phyloP scores from a whole-genome alignment of 2,888 invertebrate species.

The Alentia gelatinosa region DNA sequence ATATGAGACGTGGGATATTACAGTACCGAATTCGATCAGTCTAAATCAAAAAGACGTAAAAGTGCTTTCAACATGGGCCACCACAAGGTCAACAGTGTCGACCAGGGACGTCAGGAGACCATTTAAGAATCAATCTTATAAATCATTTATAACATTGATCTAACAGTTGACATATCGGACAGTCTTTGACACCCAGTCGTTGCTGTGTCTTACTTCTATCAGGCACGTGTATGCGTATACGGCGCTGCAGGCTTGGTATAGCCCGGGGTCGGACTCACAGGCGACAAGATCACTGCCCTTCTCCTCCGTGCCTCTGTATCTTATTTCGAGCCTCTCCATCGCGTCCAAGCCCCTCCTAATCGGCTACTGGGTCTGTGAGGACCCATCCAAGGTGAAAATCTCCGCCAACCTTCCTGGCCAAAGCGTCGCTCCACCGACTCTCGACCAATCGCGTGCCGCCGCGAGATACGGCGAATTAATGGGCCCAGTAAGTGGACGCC shows the following conservation, averaged over 20 bases:
- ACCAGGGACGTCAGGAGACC: background rate
- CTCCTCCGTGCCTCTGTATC: background rate
- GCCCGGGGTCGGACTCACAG: too few species aligned
- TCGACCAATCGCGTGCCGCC: background rate
- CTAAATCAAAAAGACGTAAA: background rate
- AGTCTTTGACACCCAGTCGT: background rate
- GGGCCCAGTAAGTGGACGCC: background rate
- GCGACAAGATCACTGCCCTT: too few species aligned
- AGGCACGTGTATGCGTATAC: too few species aligned
- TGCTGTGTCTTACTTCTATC: too few species aligned
- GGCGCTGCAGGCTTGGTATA: too few species aligned
- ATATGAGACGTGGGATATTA: too few species aligned
- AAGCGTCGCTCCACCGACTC: background rate
- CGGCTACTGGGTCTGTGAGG: background rate
- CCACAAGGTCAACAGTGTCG: background rate
- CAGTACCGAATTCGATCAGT: background rate
- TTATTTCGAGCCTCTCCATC: background rate
- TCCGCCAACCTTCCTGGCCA: background rate
- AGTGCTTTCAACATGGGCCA: background rate
- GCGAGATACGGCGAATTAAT: constrained; percentile 25
- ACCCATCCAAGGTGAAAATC: background rate
- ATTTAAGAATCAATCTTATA: background rate
- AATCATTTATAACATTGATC: background rate
- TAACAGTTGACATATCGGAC: background rate
- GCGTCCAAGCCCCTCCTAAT: background rate